Percentiles rank a stretch among this genome's conserved stretches.
Conservation (phyloP, 2,888 invertebrate species). For the Cheilosia vernalis region DNA sequence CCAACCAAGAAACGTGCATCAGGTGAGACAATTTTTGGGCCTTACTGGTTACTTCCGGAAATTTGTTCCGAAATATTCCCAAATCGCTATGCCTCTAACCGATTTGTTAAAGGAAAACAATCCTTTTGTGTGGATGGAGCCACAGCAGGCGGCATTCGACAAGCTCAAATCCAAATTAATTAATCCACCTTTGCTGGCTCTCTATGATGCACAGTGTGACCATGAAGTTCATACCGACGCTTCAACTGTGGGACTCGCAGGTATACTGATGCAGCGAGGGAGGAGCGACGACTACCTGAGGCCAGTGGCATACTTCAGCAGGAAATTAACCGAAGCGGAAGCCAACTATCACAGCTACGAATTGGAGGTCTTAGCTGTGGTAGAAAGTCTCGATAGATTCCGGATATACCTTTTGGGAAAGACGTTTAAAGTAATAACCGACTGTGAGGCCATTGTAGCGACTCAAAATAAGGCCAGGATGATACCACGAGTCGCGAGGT, state of each 20-base stretch:
- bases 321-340: conserved; percentile 63
- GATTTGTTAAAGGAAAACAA: conserved; percentile 10
- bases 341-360: conserved; percentile 78
- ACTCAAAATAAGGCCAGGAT: conserved; percentile 79
- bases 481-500: conserved; percentile 83
- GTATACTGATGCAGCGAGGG: conserved; percentile 34
- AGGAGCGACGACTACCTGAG: background rate
- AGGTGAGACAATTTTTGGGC: conserved; percentile 22
- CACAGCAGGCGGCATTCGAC: background rate
- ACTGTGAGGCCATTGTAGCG: conserved; percentile 55
- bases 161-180: conserved; percentile 16
- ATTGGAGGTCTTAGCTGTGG: conserved; percentile 78
- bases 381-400: conserved; percentile 78
- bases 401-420: conserved; percentile 77
- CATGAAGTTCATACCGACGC: conserved; percentile 30
- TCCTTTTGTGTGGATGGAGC: conserved; percentile 14
- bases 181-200: conserved; percentile 23
- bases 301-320: conserved; percentile 28
- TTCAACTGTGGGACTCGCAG: conserved; percentile 5
- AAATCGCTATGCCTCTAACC: conserved; percentile 14
- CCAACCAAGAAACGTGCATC: conserved; percentile 17
- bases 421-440: conserved; percentile 48
- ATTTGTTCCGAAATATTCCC: conserved; percentile 24
- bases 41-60: conserved; percentile 44
- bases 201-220: conserved; percentile 14